Base-by-base conservation (phyloP, 2,113 vertebrate genomes). In the Triplophysa tibetana region DNA sequence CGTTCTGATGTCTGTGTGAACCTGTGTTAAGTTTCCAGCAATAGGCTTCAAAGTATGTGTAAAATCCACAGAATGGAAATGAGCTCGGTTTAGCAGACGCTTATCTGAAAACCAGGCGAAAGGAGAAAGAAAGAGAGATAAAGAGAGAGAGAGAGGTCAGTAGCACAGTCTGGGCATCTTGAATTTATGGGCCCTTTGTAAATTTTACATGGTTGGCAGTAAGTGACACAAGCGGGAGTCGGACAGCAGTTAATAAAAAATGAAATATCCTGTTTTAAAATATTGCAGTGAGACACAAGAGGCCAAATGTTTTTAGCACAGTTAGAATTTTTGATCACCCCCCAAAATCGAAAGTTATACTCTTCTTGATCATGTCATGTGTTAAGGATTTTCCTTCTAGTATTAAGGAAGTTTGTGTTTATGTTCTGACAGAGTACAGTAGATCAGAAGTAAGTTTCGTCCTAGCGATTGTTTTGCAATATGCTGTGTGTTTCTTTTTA, bases 101-200 rank as follows among this genome's bases (percentile, higher is more conserved):
- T 61, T 68, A 48, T 50, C 69, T 43, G 50, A 75, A 75, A 48
- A 9, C 38, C 38, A 70, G 67, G n/a, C 38, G 62, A 33, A 14
- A 38, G 60, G 52, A 5, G 6, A 60, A 65, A 78, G 62, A 66
- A 13, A 21, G 8, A 45, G 75, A 73, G 52, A 5, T 8, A 60
- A 63, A 78, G 52, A 66, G 13, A 21, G 8, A 45, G 81, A 73
- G n/a, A 50, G 70, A 81, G 75, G 74, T 78, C 75, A 75, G 23
- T 33, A 75, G 41, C 79, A 76, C 58, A 62, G 56, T 72, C 33
- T 21, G 61, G 58, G 21, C 48, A n/a, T 60, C 69, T 73, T 16
- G 70, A 78, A 70, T 62, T 79, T 24, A 67, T 38, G 11, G 60
- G 29, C 76, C 43, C 72, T 66, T 66, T 77, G 66, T 66, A 66